These are phyloP conservation scores for Teleopsis dalmanni DNA, from an alignment of 1,140 invertebrate species.

Conservation along the genomic window DNA sequence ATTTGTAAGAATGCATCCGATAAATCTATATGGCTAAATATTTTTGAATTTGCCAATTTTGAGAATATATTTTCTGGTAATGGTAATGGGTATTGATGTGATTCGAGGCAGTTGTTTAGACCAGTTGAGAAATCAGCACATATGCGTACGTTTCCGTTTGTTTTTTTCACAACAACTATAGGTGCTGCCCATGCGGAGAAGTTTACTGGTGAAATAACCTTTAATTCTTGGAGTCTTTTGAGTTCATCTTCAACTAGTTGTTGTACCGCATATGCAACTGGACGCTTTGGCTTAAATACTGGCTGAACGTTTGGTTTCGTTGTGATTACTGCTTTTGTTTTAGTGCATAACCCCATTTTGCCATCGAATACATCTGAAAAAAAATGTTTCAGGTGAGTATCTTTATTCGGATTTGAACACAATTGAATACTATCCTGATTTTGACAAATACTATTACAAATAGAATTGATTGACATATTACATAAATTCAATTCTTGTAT, in stretches of 20 bases:
- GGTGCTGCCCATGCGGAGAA: conserved; percentile 42
- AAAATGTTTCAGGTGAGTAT: too few relatives aligned
- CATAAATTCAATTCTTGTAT: too few relatives aligned
- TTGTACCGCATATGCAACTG: too few relatives aligned
- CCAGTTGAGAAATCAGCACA: conserved; percentile 22
- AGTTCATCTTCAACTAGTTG: conserved; percentile 9
- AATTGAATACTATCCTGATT: too few relatives aligned
- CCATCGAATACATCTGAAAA: too few relatives aligned
- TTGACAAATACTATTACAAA: too few relatives aligned
- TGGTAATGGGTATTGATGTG: conserved; percentile 13
- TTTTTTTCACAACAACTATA: conserved; percentile 37
- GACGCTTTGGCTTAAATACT: too few relatives aligned
- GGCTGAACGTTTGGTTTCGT: too few relatives aligned
- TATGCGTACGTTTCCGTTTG: conserved; percentile 24
- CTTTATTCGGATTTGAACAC: too few relatives aligned
- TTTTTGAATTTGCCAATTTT: background rate
- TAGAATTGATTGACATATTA: too few relatives aligned
- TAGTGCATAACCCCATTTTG: too few relatives aligned
- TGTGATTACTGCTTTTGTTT: too few relatives aligned
- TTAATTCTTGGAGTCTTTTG: background rate
- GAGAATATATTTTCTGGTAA: conserved; percentile 9
- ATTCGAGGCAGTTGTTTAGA: conserved; percentile 7
- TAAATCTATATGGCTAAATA: conserved; percentile 5
- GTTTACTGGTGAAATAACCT: conserved; percentile 17
- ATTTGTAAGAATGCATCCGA: conserved; percentile 7